A percentile compares a stretch with the other conserved stretches of the same genome.
Conservation (phyloP, 2,888 invertebrate species). For the Willowsia nigromaculata region DNA sequence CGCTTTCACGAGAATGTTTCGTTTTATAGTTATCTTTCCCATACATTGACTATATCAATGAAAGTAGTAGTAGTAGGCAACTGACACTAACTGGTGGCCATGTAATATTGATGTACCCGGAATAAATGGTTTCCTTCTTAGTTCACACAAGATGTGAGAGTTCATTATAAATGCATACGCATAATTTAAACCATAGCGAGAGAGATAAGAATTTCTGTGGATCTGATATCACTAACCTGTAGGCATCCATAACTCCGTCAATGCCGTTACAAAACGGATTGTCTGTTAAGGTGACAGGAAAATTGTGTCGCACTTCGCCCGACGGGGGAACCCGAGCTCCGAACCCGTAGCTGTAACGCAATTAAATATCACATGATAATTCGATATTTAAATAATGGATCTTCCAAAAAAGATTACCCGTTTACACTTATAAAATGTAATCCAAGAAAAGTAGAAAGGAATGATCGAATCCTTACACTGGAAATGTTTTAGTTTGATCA, state of each 20-base stretch:
- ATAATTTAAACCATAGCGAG: not conserved
- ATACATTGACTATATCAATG: not conserved
- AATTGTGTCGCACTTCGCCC: slow-evolving; percentile 81
- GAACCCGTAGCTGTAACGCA: too few relatives aligned
- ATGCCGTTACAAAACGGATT: slow-evolving; percentile 82
- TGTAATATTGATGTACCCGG: not conserved
- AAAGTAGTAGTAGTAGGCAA: not conserved
- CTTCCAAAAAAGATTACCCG: too few relatives aligned
- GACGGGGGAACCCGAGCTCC: slow-evolving; percentile 80
- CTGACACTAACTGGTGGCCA: not conserved
- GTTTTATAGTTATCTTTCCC: too few relatives aligned
- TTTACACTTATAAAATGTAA: too few relatives aligned
- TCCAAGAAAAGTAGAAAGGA: too few relatives aligned
- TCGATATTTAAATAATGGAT: too few relatives aligned
- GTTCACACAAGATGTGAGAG: not conserved
- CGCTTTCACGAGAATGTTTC: too few relatives aligned
- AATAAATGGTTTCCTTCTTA: not conserved
- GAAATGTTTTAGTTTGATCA: slow-evolving; percentile 82
- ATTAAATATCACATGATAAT: too few relatives aligned
- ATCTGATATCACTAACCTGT: slow-evolving; percentile 73
- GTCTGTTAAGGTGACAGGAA: slow-evolving; percentile 82
- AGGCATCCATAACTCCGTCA: slow-evolving; percentile 79
- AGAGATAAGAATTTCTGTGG: not conserved
- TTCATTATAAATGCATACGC: not conserved
- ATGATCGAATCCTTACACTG: too few relatives aligned